Conservation (phyloP, 2,797 vertebrate species). For the Notoglanidium macrostoma region DNA sequence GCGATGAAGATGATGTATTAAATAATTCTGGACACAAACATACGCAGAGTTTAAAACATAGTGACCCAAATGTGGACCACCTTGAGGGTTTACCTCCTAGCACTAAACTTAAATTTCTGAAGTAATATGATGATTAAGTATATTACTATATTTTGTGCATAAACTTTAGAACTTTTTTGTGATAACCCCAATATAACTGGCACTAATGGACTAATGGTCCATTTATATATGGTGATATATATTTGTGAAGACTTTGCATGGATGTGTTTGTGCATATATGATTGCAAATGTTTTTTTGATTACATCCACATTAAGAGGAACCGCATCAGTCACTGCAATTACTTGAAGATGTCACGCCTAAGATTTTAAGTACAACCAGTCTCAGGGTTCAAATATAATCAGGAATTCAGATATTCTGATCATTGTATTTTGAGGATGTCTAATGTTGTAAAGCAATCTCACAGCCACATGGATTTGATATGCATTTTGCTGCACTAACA, state of each 20-base stretch:
- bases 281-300: neutral
- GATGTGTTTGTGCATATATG: neutral
- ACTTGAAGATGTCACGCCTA: neutral
- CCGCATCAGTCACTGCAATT: neutral
- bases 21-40: slow-evolving; percentile 20
- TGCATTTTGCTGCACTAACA: neutral
- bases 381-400: neutral
- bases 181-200: neutral
- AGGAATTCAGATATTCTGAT: neutral
- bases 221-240: too few species aligned
- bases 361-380: neutral
- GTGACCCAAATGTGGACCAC: slow-evolving; percentile 33
- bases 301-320: neutral
- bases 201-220: neutral
- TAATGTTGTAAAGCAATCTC: neutral
- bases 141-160: neutral
- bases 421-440: neutral
- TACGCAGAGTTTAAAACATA: neutral
- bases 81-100: neutral
- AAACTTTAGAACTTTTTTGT: neutral
- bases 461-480: neutral
- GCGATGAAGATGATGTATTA: slow-evolving; percentile 26
- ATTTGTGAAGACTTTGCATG: neutral
- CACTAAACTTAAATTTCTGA: neutral
- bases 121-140: neutral